Evolutionary conservation across 2,888 invertebrate genomes (phyloP), one percentile per base, ranked within the genome.

Genomic region (Euphydryas editha): DNA sequence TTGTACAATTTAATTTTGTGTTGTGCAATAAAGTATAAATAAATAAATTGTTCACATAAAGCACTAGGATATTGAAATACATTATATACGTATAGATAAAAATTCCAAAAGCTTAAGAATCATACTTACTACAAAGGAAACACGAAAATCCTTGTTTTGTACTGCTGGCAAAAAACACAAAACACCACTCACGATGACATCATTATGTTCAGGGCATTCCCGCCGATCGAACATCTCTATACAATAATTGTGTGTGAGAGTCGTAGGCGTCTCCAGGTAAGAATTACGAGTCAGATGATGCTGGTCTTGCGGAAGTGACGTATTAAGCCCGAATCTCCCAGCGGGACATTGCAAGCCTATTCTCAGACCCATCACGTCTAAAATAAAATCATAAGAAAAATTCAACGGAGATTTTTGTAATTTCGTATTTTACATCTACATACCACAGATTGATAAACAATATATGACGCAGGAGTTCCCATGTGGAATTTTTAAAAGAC

Each of bases 221-320:
- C 86, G 79, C 54, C 77, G 78, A 70, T 92, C 92, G 61, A 92
- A 88, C 20, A 83, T 75, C 69, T 93, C 93, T n/a, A 93, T 61
- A 70, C 93, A 93, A 73, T 91, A 93, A 39, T 81, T 80, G 6
- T 81, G 70, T n/a, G 83, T 80, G 15, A 75, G 62, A 11, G 76
- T 76, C 4, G 78, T 61, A 1, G 75, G 68, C 0, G 79, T 83
- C 21, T 80, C 75, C 65, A 90, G 68, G 18, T 70, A 71, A 0
- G 86, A 87, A 7, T 84, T 76, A 15, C 66, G 65, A 10, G 81
- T 84, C 58, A 92, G 73, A 44, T 78, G 72, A 65, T 89, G 87
- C 6, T 74, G 71, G 65, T 91, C 88, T 15, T 66, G 62, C 0
- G 72, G 67, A 17, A 73, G 49, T 2, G 84, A 78, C 46, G 74